Evolutionary conservation across 2,113 vertebrate genomes (phyloP), one percentile per base, ranked within the genome.

Genomic region (Oxyruncus cristatus): DNA sequence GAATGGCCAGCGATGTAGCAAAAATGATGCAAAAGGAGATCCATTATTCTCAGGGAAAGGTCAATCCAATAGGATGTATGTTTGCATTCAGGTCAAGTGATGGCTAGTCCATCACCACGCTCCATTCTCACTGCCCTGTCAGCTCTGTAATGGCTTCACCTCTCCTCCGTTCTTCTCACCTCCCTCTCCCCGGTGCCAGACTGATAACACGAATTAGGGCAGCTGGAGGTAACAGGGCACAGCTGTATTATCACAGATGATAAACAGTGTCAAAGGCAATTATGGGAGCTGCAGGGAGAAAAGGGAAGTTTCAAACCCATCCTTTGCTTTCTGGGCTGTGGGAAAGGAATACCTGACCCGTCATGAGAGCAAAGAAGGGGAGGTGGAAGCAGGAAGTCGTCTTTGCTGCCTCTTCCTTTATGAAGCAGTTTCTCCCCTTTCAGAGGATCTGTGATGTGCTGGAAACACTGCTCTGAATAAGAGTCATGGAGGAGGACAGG

Each of bases 41-140:
- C 95, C 94, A 97, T 97, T 97, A 97, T 95, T 98, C 92, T 97
- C 93, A 70, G 74, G 76, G 86, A 98, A 98, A 98, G 98, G 97
- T 98, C 97, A 97, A 97, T 97, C 89, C 97, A 14, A 97, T 97
- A 97, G 95, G 85, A 95, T 95, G 79, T 87, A 95, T 94, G 88
- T 97, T 96, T 96, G 91, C 41, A 23, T 91, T 94, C 91, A 96
- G 96, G 97, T 97, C 96, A 95, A 89, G 89, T 95, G 91, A 95
- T 75, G 71, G 96, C 95, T 89, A 82, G 94, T 98, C 94, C 92
- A 95, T 98, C 97, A 95, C 93, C 52, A 49, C 8, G 32, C 80
- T 92, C 79, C 53, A 61, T 87, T 96, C 89, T 95, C n/a, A 23
- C 49, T 96, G 41, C 92, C 94, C 58, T 93, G 89, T 97, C 96